A percentile compares a stretch with the other conserved stretches of the same genome.
These are phyloP conservation scores for Xerus rutilus DNA, from an alignment of 2,797 vertebrate genomes.

Conservation along the genomic window DNA sequence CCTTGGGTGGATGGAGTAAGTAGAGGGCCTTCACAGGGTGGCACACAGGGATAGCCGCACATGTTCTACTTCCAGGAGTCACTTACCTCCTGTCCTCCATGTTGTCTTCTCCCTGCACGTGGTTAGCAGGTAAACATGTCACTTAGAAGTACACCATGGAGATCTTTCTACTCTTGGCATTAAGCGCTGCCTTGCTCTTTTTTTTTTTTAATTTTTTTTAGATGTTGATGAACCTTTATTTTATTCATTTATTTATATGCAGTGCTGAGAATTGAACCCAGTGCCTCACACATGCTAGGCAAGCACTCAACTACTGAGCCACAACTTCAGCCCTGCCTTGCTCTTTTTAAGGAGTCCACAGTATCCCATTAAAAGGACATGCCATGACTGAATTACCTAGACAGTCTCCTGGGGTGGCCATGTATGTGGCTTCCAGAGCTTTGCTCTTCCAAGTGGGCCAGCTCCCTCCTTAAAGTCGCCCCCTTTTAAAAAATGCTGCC, in stretches of 20 bases:
- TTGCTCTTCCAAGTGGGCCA: neutral
- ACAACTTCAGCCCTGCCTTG: neutral
- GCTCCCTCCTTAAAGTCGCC: neutral
- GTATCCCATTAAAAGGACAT: neutral
- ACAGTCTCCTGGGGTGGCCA: no score
- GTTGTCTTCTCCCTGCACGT: neutral
- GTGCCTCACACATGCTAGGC: no score
- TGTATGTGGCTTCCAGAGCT: neutral
- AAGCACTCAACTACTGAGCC: no score
- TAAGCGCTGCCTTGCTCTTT: neutral
- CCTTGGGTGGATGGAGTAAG: neutral
- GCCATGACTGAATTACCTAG: neutral
- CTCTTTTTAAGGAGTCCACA: neutral
- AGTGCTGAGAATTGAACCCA: no score
- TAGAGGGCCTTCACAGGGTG: neutral
- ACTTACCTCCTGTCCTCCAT: neutral
- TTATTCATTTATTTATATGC: no score
- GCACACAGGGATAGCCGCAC: no score
- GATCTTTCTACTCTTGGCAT: neutral
- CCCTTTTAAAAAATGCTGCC: neutral
- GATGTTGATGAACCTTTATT: no score
- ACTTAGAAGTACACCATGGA: neutral
- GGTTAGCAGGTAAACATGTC: no score
- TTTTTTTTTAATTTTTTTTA: no score
- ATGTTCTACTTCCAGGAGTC: neutral